Base-by-base conservation (phyloP, 1,140 invertebrate species). In the Charaxes varanes region DNA sequence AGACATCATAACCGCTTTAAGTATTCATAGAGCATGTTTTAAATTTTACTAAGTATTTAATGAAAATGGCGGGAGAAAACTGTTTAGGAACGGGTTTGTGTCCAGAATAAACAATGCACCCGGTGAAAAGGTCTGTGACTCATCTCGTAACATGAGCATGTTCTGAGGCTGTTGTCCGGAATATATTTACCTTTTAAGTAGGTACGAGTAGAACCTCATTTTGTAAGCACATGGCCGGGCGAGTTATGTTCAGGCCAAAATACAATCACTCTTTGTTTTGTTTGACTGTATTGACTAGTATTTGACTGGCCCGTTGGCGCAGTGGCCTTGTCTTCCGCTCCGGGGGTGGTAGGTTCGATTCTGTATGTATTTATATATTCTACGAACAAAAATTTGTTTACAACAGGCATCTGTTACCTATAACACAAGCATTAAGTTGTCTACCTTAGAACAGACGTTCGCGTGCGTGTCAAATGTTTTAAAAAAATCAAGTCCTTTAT, bases 101-200 rank as follows among this genome's bases (percentile, higher is more conserved):
- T 63, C 47, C 53, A 66, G 73, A 81, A 76, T 74, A 63, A 68
- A 74, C 64, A 81, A 74, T 74, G 60, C 49, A 51, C 38, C 51
- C 55, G 61, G 73, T 74, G 76, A 71, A 81, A 78, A 78, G 73
- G 62, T 69, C 62, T 45, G 58, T 78, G 76, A 81, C 71, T 74
- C 73, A 78, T 76, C 72, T 61, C 33, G 68, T 67, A 67, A 61
- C 31, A 15, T 56, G 35, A 36, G 41, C 43, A 56, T 38, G 56
- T 49, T 38, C 57, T 47, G 33, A 56, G 57, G 37, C 62, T 65
- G 65, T 69, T 70, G 69, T 69, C 66, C 53, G 48, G 71, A 67
- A 71, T 73, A 72, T 62, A 73, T 73, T 73, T 67, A 64, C 66
- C 52, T 73, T 71, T 60, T 28, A 69, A 47, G 31, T 47, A 41